phyloP scores from a whole-genome alignment of 2,888 invertebrate genomes.

The Anodontia alba region DNA sequence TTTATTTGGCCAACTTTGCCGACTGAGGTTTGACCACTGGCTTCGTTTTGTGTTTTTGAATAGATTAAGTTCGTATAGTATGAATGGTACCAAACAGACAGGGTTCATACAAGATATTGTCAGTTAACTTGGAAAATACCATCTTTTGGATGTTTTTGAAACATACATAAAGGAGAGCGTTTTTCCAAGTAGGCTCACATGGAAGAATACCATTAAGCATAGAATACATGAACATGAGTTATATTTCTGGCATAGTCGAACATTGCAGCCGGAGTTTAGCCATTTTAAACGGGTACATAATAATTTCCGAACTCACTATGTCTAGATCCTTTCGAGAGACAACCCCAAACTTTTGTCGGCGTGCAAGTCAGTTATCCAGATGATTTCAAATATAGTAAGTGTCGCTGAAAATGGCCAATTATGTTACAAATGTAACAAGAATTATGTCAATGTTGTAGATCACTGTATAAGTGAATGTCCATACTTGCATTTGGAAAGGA shows the following conservation, averaged over 20 bases:
- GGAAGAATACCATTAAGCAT: not conserved
- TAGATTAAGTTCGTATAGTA: not conserved
- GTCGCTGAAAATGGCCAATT: not conserved
- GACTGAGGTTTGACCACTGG: too few species aligned
- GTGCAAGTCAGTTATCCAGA: not conserved
- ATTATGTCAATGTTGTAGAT: too few species aligned
- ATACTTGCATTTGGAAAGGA: too few species aligned
- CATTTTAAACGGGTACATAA: not conserved
- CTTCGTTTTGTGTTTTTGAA: slow-evolving; percentile 13
- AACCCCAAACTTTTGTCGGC: not conserved
- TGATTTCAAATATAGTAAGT: not conserved
- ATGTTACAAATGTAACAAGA: not conserved
- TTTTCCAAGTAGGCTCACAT: not conserved
- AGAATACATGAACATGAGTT: not conserved
- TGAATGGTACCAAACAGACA: not conserved
- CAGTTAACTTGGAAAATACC: not conserved
- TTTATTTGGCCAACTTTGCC: slow-evolving; percentile 31
- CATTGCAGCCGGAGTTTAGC: not conserved
- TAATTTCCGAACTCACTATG: not conserved
- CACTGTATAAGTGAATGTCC: too few species aligned
- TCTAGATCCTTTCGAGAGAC: not conserved
- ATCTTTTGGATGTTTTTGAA: not conserved
- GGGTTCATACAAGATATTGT: slow-evolving; percentile 19
- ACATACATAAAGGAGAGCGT: not conserved
- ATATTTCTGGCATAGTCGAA: not conserved